Base-by-base conservation (phyloP, 2,888 invertebrate genomes). In the Crocallis elinguaria region DNA sequence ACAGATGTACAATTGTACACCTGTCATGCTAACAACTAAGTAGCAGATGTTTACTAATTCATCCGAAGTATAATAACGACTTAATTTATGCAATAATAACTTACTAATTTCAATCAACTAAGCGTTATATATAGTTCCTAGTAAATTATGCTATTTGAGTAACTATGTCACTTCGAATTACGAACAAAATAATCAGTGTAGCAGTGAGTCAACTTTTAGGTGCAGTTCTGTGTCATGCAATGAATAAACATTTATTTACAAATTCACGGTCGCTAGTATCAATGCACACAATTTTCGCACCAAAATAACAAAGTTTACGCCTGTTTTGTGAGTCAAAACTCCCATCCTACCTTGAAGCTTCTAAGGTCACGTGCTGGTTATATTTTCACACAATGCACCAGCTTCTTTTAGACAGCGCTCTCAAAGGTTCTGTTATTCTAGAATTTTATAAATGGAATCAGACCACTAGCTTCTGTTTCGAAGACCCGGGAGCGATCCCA, bases 191-290 rank as follows among this genome's bases (percentile, higher is more conserved):
- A 35, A 45, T 45, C 45, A 41, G 45, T 23, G 39, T 32, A 42
- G 5, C 38, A 25, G 32, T 54, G 53, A 54, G 37, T 54, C 48
- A 48, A 35, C 21, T 27, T n/a, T 43, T 43, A 49, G 53, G 53
- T 43, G 48, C 53, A 54, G 53, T 49, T 42, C 33, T 49, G 38
- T 37, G 48, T 38, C 48, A 54, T 43, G 38, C 27, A 33, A 39
- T 48, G 38, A 48, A 43, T 43, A 53, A 42, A 44, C 44, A 45
- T 49, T 35, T 23, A 36, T 9, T 4, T 1, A 7, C 8, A 29
- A 21, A 50, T 29, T 42, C 48, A 38, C 25, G 32, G 46, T 23
- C 48, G 43, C 30, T 48, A 14, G 42, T 48, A 51, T 48, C 52
- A 46, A 33, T 48, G 46, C 35, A 29, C 6, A 35, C 33, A 41